A percentile compares a stretch with the other conserved stretches of the same genome.
Evolutionary conservation across 2,888 invertebrate species (phyloP).

Genomic region (Pristionchus maxplancki): DNA sequence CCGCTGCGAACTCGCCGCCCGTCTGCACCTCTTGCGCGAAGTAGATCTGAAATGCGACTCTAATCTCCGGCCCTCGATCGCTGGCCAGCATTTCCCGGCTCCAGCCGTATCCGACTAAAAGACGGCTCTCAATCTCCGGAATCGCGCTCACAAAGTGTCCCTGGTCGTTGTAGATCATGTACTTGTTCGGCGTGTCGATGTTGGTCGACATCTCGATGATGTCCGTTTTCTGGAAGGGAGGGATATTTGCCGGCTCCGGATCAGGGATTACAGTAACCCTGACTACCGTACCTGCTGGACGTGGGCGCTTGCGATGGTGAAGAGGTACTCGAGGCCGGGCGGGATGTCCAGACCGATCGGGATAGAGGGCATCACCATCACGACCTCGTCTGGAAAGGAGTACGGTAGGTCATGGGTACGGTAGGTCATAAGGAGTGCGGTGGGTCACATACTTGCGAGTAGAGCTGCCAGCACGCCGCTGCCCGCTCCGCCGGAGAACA

Average conservation of each 20-base stretch:
- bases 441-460: neutral
- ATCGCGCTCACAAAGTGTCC: neutral
- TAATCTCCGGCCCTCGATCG: neutral
- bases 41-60: constrained; percentile 9
- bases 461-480: neutral
- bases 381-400: neutral
- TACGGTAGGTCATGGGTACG: neutral
- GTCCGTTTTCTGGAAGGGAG: neutral
- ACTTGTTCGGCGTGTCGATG: constrained; percentile 40
- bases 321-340: constrained; percentile 28
- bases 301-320: constrained; percentile 23
- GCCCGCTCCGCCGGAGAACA: neutral
- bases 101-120: neutral
- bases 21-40: constrained; percentile 27
- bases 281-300: constrained; percentile 11
- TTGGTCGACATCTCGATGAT: neutral
- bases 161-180: constrained; percentile 43
- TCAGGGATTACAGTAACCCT: neutral
- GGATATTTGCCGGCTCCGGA: neutral
- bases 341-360: constrained; percentile 9
- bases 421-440: neutral
- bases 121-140: neutral
- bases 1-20: neutral
- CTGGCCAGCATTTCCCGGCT: neutral
- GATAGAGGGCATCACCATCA: neutral